A percentile compares a stretch with the other conserved stretches of the same genome.
Evolutionary conservation across 2,113 vertebrate genomes (phyloP).

Genomic region (Boleophthalmus pectinirostris): DNA sequence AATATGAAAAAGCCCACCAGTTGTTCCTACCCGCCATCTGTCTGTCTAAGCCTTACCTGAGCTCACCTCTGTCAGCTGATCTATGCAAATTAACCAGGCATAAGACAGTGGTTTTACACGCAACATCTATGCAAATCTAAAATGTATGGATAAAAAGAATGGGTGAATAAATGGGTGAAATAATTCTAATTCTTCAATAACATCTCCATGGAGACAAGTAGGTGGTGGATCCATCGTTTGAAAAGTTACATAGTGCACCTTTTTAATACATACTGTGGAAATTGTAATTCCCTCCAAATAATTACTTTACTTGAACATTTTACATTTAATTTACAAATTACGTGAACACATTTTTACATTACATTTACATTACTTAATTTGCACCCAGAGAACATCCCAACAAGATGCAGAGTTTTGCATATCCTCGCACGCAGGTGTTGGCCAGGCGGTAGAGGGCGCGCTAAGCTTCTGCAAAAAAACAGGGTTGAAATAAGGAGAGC

Average conservation of each 20-base stretch:
- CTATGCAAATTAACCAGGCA: neutral
- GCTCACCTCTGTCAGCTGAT: conserved; percentile 28
- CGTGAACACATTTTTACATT: neutral
- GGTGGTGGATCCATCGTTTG: no score
- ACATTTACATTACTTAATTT: neutral
- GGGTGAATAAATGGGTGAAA: no score
- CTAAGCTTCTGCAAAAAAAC: conserved; percentile 37
- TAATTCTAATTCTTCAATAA: no score
- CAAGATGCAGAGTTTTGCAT: neutral
- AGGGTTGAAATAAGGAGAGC: conserved; percentile 1
- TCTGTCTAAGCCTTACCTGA: conserved; percentile 13
- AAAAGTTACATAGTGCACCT: no score
- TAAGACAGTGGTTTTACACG: neutral
- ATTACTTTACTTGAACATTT: neutral
- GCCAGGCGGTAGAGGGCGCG: conserved; percentile 76
- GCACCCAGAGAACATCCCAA: neutral
- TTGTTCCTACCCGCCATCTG: conserved; percentile 15
- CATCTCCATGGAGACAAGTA: no score
- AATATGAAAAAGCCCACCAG: conserved; percentile 6
- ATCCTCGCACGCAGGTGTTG: no score
- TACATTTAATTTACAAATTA: neutral
- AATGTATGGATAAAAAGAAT: neutral
- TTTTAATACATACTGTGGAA: neutral
- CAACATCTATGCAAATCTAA: neutral
- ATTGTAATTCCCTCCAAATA: neutral